Evolutionary conservation across 2,888 invertebrate genomes (phyloP), one percentile per base, ranked within the genome.

Genomic region (Xylota sylvarum): DNA sequence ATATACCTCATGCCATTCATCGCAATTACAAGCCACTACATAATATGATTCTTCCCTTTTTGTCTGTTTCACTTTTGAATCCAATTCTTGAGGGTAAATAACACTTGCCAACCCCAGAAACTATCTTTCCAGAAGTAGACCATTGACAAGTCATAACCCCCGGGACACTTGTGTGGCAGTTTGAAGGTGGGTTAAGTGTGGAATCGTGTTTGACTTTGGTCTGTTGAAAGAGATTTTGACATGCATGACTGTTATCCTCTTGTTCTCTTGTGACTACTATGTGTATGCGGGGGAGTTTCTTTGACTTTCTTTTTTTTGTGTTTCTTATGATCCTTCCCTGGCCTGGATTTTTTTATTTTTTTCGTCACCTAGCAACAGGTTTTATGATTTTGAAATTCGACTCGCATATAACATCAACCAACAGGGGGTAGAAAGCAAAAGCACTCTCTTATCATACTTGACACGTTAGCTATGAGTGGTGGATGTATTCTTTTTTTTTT

Each of bases 111-210:
- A 70, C 43, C 17, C 23, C 40, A 56, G 46, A 64, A 67, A 73
- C 80, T 70, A 56, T 64, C 64, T 70, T 46, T 14, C 62, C 65
- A 78, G 67, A 62, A 72, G 83, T 83, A 73, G 78, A 83, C 83
- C 83, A 83, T 78, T 78, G 78, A 78, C 78, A 78, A 64, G 78
- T 70, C 78, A 62, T 46, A 78, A 55, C 70, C 78, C 79, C 62
- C 5, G 62, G 67, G 69, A 37, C 27, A 74, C 84, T 84, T 69
- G 69, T 84, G 79, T 62, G 84, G 72, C 72, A 73, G 72, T 65
- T 65, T 72, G 65, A 83, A 83, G 83, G 84, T 84, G 79, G 84
- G 84, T 84, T 84, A 84, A 84, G 84, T 84, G 73, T 46, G 30
- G 73, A 84, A 84, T 84, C 84, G 79, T 84, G 84, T 84, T 84